Evolutionary conservation across 2,888 invertebrate species (phyloP).

Genomic region (Cataglyphis livida): DNA sequence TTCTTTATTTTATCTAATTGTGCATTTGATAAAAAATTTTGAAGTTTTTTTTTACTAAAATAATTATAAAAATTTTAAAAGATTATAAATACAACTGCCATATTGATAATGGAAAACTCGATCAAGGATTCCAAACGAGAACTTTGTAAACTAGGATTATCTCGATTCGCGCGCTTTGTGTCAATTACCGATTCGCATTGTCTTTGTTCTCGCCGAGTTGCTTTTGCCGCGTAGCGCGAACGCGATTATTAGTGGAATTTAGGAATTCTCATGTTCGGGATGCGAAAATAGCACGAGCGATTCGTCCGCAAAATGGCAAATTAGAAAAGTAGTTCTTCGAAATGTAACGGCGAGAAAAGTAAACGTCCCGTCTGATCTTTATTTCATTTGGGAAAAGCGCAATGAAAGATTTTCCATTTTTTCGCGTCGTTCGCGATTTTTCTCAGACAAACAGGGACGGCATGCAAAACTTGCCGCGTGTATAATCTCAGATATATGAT

Average conservation of each 20-base stretch:
- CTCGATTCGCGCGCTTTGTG: not conserved
- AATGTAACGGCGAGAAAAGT: constrained; percentile 38
- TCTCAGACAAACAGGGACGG: not conserved
- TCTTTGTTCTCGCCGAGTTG: not conserved
- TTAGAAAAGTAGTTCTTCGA: constrained; percentile 22
- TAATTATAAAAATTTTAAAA: not conserved
- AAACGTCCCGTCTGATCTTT: constrained; percentile 62
- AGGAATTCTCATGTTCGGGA: constrained; percentile 28
- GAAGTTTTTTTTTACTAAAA: not conserved
- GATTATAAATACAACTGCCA: not conserved
- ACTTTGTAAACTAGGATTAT: constrained; percentile 18
- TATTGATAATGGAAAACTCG: not conserved
- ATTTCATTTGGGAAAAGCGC: constrained; percentile 55
- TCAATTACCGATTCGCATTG: constrained; percentile 10
- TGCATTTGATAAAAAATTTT: not conserved
- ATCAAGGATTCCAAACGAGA: not conserved
- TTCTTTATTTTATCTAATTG: not conserved
- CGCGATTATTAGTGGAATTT: constrained; percentile 42
- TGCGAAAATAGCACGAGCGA: constrained; percentile 7
- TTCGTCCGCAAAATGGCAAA: constrained; percentile 2
- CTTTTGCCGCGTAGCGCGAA: constrained; percentile 1
- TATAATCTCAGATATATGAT: constrained; percentile 1
- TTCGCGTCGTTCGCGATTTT: not conserved
- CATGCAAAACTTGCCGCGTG: not conserved
- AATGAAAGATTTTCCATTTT: constrained; percentile 11